A percentile compares a stretch with the other conserved stretches of the same genome.
phyloP scores from a whole-genome alignment of 35 echinoderm and acorn worm genomes.

The Strongylocentrotus purpuratus region DNA sequence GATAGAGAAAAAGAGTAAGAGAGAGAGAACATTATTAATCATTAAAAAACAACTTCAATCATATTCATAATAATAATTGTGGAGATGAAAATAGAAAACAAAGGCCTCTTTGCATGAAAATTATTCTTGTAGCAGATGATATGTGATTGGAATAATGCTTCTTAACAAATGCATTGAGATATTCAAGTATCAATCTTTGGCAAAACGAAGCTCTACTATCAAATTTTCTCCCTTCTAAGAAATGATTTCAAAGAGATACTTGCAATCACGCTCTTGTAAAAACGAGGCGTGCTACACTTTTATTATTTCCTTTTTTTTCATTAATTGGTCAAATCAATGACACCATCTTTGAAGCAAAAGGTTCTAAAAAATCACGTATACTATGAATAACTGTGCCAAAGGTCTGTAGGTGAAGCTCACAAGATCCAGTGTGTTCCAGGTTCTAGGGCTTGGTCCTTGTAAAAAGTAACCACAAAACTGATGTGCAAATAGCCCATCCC shows the following conservation, averaged over 20 bases:
- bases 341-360: background rate
- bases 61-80: background rate
- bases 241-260: background rate
- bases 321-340: background rate
- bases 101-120: background rate
- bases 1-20: no score
- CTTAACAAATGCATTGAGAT: no score
- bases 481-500: background rate
- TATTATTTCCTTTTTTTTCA: background rate
- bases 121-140: no score
- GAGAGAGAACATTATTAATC: no score
- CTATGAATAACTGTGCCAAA: background rate
- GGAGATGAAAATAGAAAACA: background rate
- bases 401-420: background rate
- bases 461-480: slow-evolving; percentile 12
- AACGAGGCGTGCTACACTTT: no score
- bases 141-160: no score
- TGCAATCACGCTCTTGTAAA: background rate
- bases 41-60: no score
- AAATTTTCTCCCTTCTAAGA: background rate
- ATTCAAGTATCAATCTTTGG: no score
- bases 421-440: background rate
- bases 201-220: no score
- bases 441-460: background rate
- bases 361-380: background rate